A percentile compares a stretch with the other conserved stretches of the same genome.
These are phyloP conservation scores for Neomonachus schauinslandi DNA, from an alignment of 2,113 vertebrate species.

Conservation along the genomic window DNA sequence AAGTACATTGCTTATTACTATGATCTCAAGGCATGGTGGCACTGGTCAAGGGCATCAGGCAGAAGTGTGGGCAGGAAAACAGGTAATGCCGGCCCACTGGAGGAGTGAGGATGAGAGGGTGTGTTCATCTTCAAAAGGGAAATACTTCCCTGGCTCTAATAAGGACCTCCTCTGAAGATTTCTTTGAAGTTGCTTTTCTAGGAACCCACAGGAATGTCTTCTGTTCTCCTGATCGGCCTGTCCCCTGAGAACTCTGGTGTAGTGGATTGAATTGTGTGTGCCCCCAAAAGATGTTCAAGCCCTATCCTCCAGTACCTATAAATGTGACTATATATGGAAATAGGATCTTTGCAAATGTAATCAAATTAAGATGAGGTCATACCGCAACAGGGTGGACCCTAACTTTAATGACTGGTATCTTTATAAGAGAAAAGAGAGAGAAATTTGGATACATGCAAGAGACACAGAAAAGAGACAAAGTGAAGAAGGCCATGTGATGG, in stretches of 20 bases:
- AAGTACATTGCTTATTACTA: not conserved
- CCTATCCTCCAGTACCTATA: not conserved
- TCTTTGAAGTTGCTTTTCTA: not conserved
- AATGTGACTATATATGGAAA: not conserved
- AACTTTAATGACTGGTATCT: not conserved
- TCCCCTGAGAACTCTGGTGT: not conserved
- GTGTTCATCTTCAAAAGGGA: not conserved
- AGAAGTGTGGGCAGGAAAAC: not conserved
- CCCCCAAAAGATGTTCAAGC: not conserved
- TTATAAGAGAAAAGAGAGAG: not conserved
- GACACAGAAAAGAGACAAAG: not conserved
- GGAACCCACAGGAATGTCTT: not conserved
- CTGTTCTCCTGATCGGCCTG: not conserved
- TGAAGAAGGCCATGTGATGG: not conserved
- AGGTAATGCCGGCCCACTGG: not conserved
- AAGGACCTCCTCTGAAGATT: not conserved
- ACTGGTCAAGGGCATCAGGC: not conserved
- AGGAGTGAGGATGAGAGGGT: not conserved
- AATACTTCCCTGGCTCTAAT: not conserved
- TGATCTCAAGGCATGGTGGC: not conserved
- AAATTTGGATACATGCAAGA: not conserved
- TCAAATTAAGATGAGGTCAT: not conserved
- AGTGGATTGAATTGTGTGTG: not conserved
- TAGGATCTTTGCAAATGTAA: not conserved
- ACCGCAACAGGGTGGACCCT: not conserved